Evolutionary conservation across 2,113 vertebrate species (phyloP).

Genomic region (Rousettus leschenaultii): DNA sequence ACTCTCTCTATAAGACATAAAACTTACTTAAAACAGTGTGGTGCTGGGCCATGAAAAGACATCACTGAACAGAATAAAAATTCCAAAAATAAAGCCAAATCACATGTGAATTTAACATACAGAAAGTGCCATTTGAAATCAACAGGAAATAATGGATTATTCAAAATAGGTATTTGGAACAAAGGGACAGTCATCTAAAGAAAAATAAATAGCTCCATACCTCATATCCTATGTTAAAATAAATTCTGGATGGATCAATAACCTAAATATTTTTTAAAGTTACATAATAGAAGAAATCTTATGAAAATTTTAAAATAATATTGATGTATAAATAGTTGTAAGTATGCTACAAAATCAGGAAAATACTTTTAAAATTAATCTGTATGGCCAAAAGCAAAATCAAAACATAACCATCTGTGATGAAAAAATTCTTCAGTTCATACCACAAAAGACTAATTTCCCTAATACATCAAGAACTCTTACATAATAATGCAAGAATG

Average conservation of each 20-base stretch:
- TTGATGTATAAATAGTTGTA: background rate
- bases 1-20: background rate
- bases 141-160: background rate
- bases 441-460: background rate
- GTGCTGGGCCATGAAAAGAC: background rate
- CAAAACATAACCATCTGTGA: background rate
- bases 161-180: background rate
- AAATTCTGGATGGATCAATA: background rate
- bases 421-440: background rate
- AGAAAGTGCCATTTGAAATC: background rate
- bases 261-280: background rate
- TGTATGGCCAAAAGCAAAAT: background rate
- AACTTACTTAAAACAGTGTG: background rate
- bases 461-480: background rate
- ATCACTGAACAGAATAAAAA: background rate
- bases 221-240: background rate
- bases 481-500: background rate
- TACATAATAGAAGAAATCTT: background rate
- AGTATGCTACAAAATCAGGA: background rate
- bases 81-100: background rate
- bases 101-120: background rate
- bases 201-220: background rate
- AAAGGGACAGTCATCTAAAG: background rate
- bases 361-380: background rate
- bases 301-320: background rate